These are phyloP conservation scores for Blastobasis lacticolella DNA, from an alignment of 2,888 invertebrate genomes.

Conservation along the genomic window DNA sequence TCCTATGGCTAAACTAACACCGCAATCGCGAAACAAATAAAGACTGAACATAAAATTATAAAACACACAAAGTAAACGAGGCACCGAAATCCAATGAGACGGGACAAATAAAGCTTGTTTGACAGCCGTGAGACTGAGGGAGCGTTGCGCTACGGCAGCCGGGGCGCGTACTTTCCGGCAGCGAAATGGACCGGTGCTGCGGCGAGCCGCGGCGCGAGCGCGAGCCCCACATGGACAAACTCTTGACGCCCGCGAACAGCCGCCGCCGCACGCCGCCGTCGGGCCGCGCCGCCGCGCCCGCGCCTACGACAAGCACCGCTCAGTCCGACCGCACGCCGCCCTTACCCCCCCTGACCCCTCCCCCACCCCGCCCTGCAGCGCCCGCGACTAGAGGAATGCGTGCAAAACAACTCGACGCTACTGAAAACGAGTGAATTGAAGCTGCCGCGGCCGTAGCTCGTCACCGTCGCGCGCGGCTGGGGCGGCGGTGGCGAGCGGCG, in stretches of 20 bases:
- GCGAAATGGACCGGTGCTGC: slow-evolving; percentile 88
- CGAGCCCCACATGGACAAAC: slow-evolving; percentile 83
- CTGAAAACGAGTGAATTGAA: slow-evolving; percentile 67
- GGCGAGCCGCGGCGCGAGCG: slow-evolving; percentile 79
- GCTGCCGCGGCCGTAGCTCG: slow-evolving; percentile 46
- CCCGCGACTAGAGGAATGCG: slow-evolving; percentile 59
- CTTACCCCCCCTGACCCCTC: slow-evolving; percentile 33
- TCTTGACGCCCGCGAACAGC: slow-evolving; percentile 87
- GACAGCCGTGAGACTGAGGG: slow-evolving; percentile 55
- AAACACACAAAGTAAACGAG: slow-evolving; percentile 63
- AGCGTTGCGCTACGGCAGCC: slow-evolving; percentile 60
- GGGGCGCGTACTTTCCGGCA: slow-evolving; percentile 86
- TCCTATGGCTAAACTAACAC: slow-evolving; percentile 62
- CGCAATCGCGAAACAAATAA: slow-evolving; percentile 56
- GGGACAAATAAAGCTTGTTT: slow-evolving; percentile 61
- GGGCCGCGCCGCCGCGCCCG: slow-evolving; percentile 62
- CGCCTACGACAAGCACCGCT: slow-evolving; percentile 69
- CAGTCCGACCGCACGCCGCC: slow-evolving; percentile 58
- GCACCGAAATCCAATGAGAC: slow-evolving; percentile 57
- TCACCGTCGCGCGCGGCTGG: background rate
- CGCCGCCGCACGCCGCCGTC: slow-evolving; percentile 82
- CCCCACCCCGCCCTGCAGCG: slow-evolving; percentile 55
- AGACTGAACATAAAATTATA: slow-evolving; percentile 46
- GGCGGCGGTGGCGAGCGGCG: slow-evolving; percentile 23
- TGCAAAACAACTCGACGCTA: slow-evolving; percentile 66